Conservation (phyloP, 2,797 vertebrate species). For the Urosaurus nigricauda region DNA sequence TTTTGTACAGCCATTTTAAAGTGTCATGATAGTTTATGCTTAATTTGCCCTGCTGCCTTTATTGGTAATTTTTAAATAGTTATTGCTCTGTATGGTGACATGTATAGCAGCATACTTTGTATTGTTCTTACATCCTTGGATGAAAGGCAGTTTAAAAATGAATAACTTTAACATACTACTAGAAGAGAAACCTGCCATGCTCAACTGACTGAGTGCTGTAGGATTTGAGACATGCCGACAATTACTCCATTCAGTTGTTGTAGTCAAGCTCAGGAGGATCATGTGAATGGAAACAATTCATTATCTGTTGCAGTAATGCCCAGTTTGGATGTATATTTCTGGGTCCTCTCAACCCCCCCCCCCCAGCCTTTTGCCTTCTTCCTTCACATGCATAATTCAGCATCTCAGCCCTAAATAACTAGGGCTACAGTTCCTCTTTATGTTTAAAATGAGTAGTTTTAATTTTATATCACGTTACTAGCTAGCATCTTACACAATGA, state of each 20-base stretch:
- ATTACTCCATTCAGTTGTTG: background rate
- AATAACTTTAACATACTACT: background rate
- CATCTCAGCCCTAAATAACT: background rate
- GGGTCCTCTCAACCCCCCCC: too few species aligned
- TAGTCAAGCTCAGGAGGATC: background rate
- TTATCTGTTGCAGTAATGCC: too few species aligned
- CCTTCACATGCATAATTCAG: background rate
- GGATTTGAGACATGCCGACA: too few species aligned
- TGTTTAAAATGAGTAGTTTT: too few species aligned
- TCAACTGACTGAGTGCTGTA: background rate
- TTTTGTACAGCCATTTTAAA: background rate
- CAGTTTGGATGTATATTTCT: too few species aligned
- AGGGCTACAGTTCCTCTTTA: too few species aligned
- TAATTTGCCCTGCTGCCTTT: background rate
- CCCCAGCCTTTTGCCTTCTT: background rate
- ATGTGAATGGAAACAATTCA: background rate
- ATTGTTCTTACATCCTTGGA: background rate
- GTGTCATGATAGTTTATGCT: background rate
- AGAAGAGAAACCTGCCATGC: background rate
- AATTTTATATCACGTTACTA: background rate
- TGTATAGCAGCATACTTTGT: background rate
- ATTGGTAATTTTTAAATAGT: background rate
- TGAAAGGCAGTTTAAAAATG: too few species aligned
- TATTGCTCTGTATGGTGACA: background rate
- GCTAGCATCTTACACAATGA: background rate